Evolutionary conservation across 1,140 invertebrate species (phyloP).

Genomic region (Philotrypesis tridentata): DNA sequence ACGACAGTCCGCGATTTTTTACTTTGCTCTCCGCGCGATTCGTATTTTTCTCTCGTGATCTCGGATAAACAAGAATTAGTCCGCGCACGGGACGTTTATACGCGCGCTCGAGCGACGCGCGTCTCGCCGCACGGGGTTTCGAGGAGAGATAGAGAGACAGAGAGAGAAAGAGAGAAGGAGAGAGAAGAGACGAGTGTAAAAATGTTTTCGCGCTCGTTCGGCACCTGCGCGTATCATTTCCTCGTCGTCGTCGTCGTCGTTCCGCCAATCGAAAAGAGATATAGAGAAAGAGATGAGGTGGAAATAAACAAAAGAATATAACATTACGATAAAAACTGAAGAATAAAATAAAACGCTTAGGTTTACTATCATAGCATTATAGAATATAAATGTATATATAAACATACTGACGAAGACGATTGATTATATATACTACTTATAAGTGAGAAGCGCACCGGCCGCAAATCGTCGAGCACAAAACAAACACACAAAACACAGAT

Average conservation of each 20-base stretch:
- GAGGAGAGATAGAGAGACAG: no score
- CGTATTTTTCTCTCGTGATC: not conserved
- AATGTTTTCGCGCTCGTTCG: conserved; percentile 12
- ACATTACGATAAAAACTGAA: not conserved
- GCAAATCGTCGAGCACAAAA: not conserved
- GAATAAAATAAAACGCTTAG: conserved; percentile 13
- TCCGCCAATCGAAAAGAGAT: no score
- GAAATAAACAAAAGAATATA: conserved; percentile 21
- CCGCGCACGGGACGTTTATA: not conserved
- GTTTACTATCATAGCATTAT: not conserved
- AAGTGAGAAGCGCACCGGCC: conserved; percentile 20
- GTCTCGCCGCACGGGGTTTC: not conserved
- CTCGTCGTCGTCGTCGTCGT: conserved; percentile 2
- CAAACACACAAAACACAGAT: no score
- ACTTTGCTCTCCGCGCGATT: not conserved
- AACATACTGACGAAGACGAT: not conserved
- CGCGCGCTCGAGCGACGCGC: not conserved
- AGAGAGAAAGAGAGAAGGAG: not conserved
- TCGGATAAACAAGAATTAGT: not conserved
- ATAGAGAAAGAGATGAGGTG: no score
- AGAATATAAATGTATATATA: not conserved
- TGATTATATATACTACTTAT: not conserved
- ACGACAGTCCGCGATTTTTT: no score
- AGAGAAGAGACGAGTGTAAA: not conserved
- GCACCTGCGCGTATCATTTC: no score